phyloP scores from a whole-genome alignment of 2,888 invertebrate species.

The Mimumesa dahlbomi region DNA sequence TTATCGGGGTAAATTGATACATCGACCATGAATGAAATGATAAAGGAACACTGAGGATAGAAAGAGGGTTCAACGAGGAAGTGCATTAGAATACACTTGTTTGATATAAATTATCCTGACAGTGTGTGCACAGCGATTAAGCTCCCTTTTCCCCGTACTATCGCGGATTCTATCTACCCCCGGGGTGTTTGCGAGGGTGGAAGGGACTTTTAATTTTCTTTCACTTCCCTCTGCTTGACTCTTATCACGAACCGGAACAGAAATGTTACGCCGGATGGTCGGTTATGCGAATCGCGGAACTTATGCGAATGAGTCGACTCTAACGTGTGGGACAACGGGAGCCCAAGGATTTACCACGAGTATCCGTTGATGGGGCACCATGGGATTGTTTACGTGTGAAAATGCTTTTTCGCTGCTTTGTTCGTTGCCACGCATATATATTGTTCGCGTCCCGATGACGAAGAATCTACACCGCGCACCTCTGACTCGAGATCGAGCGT shows the following conservation, averaged over 20 bases:
- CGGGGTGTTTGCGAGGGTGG: not conserved
- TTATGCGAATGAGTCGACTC: constrained; percentile 30
- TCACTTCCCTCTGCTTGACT: too few species aligned
- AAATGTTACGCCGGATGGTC: constrained; percentile 37
- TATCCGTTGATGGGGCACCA: constrained; percentile 42
- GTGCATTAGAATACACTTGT: constrained; percentile 46
- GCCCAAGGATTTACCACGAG: constrained; percentile 47
- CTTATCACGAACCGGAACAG: constrained; percentile 30
- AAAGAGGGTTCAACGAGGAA: constrained; percentile 19
- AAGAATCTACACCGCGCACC: constrained; percentile 45
- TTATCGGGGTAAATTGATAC: too few species aligned
- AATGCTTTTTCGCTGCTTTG: constrained; percentile 12
- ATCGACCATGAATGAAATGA: too few species aligned
- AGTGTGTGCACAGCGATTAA: constrained; percentile 46
- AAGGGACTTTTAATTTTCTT: not conserved
- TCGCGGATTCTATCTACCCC: not conserved
- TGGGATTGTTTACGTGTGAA: constrained; percentile 39
- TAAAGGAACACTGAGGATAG: too few species aligned
- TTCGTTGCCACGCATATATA: constrained; percentile 35
- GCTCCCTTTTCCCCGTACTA: constrained; percentile 28
- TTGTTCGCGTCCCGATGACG: constrained; percentile 38
- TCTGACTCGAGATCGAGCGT: too few species aligned
- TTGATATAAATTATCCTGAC: constrained; percentile 43
- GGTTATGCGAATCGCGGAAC: constrained; percentile 29
- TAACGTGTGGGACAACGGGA: constrained; percentile 39